Percentiles rank a stretch among this genome's conserved stretches.
Evolutionary conservation across 2,113 vertebrate species (phyloP).

Genomic region (Micromys minutus): DNA sequence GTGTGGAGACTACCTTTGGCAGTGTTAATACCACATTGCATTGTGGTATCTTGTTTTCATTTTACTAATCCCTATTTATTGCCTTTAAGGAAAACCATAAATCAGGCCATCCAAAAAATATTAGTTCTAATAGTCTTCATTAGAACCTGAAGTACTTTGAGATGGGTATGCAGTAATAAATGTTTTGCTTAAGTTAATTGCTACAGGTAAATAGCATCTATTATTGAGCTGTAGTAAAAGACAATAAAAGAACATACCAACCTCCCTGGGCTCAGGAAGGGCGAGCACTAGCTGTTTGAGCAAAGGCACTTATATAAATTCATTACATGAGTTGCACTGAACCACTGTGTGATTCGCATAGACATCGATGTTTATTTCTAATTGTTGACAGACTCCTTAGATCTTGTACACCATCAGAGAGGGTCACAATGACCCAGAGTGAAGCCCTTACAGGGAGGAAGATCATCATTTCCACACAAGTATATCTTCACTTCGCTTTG

Average conservation of each 20-base stretch:
- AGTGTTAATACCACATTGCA: background rate
- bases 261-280: background rate
- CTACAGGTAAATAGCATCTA: background rate
- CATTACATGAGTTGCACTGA: background rate
- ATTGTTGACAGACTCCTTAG: constrained; percentile 54
- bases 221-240: background rate
- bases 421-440: constrained; percentile 75
- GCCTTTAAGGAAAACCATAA: background rate
- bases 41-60: background rate
- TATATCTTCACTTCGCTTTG: background rate
- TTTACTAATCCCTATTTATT: constrained; percentile 11
- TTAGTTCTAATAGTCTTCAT: constrained; percentile 34
- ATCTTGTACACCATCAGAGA: constrained; percentile 19
- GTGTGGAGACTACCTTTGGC: background rate
- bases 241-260: background rate
- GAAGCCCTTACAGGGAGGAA: constrained; percentile 46
- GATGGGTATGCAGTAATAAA: constrained; percentile 6
- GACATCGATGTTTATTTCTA: constrained; percentile 48
- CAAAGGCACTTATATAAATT: background rate
- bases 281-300: background rate
- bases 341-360: constrained; percentile 48
- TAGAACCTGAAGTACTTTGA: background rate
- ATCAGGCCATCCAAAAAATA: background rate
- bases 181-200: background rate
- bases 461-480: constrained; percentile 55